phyloP scores from a whole-genome alignment of 2,113 vertebrate species.

The Hassar affinis region DNA sequence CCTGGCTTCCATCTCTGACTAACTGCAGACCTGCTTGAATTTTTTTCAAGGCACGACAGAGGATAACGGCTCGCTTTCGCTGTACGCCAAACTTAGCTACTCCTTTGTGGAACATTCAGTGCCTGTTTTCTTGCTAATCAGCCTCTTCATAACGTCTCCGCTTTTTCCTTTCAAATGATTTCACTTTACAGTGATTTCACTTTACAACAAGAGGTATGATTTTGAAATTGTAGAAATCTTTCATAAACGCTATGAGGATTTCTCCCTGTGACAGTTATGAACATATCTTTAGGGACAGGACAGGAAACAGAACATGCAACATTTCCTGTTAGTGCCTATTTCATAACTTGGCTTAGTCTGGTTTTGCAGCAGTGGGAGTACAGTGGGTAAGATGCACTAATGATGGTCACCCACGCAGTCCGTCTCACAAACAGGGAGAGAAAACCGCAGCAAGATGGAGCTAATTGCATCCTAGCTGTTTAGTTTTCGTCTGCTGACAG shows the following conservation, averaged over 20 bases:
- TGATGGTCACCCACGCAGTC: constrained; percentile 51
- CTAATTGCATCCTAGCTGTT: constrained; percentile 51
- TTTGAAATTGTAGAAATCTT: background rate
- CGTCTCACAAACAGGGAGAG: constrained; percentile 14
- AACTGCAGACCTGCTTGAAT: background rate
- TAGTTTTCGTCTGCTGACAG: constrained; percentile 52
- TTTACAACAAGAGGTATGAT: background rate
- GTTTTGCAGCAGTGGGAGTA: constrained; percentile 44
- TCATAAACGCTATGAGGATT: background rate
- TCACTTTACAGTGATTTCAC: background rate
- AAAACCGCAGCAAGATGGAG: constrained; percentile 22
- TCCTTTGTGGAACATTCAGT: background rate
- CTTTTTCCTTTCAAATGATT: background rate
- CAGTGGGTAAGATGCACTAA: constrained; percentile 38
- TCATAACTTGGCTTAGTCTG: constrained; percentile 27
- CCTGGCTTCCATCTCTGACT: background rate
- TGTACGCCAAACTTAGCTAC: background rate
- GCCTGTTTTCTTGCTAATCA: background rate
- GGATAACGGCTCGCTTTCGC: background rate
- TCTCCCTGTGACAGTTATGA: background rate
- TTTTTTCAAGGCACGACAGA: constrained; percentile 4
- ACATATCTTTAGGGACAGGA: background rate
- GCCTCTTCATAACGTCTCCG: background rate
- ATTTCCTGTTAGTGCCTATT: constrained; percentile 41
- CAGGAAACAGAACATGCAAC: background rate